Base-by-base conservation (phyloP, 2,888 invertebrate genomes). In the Acronicta leporina region DNA sequence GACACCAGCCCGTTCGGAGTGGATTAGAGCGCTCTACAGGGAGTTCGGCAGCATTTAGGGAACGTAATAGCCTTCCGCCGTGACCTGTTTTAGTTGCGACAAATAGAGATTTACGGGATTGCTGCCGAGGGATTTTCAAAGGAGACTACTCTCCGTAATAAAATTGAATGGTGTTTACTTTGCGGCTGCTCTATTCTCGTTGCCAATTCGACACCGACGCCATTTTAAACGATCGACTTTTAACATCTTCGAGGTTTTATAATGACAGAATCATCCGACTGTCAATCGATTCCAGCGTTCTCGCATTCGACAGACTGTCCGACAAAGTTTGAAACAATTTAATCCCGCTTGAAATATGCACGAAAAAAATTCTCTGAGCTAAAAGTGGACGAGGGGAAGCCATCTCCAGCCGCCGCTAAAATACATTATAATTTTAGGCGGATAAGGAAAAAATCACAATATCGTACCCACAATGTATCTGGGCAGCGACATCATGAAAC, bases 71-170 rank as follows among this genome's bases (percentile, higher is more conserved):
- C 92, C 90, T 91, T 89, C 90, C 88, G 87, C 91, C 90, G 94
- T 94, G 94, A 94, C 94, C 94, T 93, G 94, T 90, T 94, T 93
- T 90, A 93, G 91, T 92, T 91, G 93, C 92, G 91, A 94, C 94
- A 94, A 94, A 94, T 94, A 92, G 92, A 94, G 93, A 94, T 94
- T 94, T 94, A 94, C 92, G 88, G 87, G 87, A 92, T 90, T 87
- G 90, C 91, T 85, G 83, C 82, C 84, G 81, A 82, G 87, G 88
- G 88, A 87, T 89, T 89, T 87, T 82, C 87, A 86, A 89, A 87
- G 84, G 82, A 87, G 81, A 84, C 86, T 85, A 82, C 82, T 87
- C 84, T 77, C 77, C 79, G 85, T 92, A 92, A 92, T 92, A 92
- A 92, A 92, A 91, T 89, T 85, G 87, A 89, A 92, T 88, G 87